These are phyloP conservation scores for Oasisia sp. DNA, from an alignment of 2,888 invertebrate species.

Conservation along the genomic window DNA sequence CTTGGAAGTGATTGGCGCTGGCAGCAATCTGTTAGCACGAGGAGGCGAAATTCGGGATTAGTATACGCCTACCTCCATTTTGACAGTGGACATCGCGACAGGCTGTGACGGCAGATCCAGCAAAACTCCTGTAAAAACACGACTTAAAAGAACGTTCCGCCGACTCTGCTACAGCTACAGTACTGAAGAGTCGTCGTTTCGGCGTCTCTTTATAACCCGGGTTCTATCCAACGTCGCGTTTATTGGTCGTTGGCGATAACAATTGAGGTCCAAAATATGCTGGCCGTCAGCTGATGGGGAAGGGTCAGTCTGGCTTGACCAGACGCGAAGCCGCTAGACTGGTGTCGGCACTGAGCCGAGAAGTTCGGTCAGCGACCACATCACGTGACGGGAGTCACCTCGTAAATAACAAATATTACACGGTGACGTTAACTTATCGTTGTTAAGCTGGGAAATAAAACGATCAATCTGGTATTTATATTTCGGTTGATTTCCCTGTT, in stretches of 20 bases:
- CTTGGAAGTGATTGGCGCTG: not conserved
- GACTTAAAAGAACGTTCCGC: not conserved
- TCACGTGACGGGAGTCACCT: not conserved
- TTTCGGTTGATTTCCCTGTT: not conserved
- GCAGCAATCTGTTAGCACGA: not conserved
- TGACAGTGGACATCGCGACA: not conserved
- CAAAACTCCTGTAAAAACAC: not conserved
- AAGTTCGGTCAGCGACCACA: not conserved
- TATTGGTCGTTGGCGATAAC: not conserved
- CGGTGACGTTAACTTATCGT: not conserved
- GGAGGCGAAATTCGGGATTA: not conserved
- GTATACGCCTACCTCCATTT: not conserved
- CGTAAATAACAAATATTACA: not conserved
- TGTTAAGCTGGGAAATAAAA: not conserved
- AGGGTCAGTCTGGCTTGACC: not conserved
- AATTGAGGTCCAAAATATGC: not conserved
- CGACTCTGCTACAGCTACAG: not conserved
- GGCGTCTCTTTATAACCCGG: not conserved
- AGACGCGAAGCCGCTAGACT: not conserved
- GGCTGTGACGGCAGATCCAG: not conserved
- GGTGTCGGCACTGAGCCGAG: not conserved
- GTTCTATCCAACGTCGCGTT: not conserved
- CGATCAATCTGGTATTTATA: not conserved
- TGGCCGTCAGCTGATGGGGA: not conserved
- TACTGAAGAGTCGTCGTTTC: not conserved